Conservation (phyloP, 2,797 vertebrate genomes). For the Chelonia mydas region DNA sequence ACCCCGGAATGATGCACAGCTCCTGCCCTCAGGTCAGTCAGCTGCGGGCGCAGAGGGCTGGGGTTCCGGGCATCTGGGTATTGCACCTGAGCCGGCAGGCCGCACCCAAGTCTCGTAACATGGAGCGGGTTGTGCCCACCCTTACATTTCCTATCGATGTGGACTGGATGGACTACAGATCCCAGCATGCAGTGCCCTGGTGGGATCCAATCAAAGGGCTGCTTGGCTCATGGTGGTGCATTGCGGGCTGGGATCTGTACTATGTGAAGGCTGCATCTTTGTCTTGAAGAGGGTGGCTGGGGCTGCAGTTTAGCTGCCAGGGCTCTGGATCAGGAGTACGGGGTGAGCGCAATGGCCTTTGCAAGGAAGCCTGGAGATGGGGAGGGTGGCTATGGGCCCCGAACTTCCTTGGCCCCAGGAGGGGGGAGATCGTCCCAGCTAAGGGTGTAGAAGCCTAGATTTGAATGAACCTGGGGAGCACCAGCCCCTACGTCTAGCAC, state of each 20-base stretch:
- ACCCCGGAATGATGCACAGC: constrained; percentile 89
- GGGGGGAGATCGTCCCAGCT: neutral
- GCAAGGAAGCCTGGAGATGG: neutral
- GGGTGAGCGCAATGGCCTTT: neutral
- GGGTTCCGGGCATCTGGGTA: neutral
- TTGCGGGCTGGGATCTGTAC: neutral
- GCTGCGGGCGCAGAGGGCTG: accelerated
- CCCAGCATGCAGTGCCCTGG: neutral
- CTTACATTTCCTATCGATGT: neutral
- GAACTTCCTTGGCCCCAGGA: neutral
- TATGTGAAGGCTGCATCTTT: neutral
- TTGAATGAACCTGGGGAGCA: neutral
- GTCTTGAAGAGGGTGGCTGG: neutral
- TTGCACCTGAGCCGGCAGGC: neutral
- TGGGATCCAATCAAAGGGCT: neutral
- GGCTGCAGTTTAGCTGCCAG: neutral
- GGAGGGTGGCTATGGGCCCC: neutral
- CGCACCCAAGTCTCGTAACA: too few species aligned
- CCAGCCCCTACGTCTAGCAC: neutral
- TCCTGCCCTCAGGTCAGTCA: constrained; percentile 91
- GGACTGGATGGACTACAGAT: neutral
- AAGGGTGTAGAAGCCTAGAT: neutral
- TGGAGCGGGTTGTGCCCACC: neutral
- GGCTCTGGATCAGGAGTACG: accelerated
- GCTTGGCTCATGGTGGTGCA: neutral